phyloP scores from a whole-genome alignment of 2,113 vertebrate species.

The Panthera uncia region DNA sequence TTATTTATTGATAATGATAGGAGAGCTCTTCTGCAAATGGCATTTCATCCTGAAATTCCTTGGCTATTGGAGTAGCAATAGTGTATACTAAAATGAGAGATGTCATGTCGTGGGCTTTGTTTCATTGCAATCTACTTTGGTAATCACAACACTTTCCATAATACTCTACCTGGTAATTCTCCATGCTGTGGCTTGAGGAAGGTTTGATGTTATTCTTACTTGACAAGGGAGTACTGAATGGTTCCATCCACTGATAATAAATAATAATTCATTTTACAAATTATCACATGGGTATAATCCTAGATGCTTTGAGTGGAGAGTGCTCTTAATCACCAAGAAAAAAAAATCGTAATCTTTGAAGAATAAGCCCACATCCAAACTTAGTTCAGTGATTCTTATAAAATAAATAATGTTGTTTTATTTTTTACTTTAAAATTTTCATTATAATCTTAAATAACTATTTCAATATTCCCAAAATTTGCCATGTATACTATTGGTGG shows the following conservation, averaged over 20 bases:
- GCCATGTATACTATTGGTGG: not conserved
- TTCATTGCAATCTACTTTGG: not conserved
- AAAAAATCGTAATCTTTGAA: not conserved
- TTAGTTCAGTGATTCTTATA: not conserved
- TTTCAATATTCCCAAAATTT: not conserved
- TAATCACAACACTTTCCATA: not conserved
- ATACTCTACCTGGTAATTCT: not conserved
- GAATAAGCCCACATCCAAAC: not conserved
- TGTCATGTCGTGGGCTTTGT: not conserved
- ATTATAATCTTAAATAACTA: not conserved
- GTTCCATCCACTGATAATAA: not conserved
- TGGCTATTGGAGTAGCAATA: not conserved
- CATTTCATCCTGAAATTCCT: not conserved
- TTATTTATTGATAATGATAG: not conserved
- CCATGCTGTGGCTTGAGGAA: not conserved
- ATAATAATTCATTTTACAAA: not conserved
- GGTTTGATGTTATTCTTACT: not conserved
- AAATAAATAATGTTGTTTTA: not conserved
- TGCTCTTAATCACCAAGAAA: not conserved
- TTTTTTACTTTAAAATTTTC: not conserved
- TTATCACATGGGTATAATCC: not conserved
- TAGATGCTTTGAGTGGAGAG: not conserved
- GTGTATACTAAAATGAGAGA: not conserved
- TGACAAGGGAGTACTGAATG: not conserved
- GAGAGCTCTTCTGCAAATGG: not conserved